Conservation (phyloP, 2,797 vertebrate genomes). For the Podarcis siculus region DNA sequence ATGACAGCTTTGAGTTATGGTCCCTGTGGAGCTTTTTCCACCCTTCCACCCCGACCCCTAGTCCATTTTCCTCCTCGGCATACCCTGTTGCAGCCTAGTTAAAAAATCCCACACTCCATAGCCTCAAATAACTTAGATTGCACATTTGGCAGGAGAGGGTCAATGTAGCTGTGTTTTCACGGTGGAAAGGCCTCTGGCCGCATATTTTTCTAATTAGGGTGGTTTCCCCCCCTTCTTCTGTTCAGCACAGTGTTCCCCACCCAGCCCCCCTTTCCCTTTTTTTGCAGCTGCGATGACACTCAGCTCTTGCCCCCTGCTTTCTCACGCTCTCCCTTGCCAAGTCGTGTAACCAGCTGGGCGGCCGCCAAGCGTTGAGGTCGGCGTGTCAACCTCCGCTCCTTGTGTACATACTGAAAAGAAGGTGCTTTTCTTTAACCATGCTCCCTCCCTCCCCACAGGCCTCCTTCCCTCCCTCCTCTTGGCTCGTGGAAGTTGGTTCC, state of each 20-base stretch:
- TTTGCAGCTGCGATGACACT: conserved; percentile 94
- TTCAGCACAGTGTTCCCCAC: conserved; percentile 88
- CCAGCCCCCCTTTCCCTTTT: neutral
- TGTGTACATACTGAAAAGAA: conserved; percentile 76
- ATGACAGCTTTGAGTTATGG: conserved; percentile 59
- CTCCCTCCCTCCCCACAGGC: neutral
- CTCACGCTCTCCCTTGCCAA: conserved; percentile 90
- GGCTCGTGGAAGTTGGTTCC: conserved; percentile 60
- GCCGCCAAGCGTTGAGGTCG: conserved; percentile 84
- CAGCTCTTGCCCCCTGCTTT: conserved; percentile 91
- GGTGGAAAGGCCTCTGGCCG: conserved; percentile 83
- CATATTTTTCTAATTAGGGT: conserved; percentile 93
- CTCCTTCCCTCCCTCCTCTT: neutral
- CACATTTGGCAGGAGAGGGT: conserved; percentile 76
- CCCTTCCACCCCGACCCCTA: conserved; percentile 36
- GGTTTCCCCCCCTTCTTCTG: conserved; percentile 72
- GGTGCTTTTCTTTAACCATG: conserved; percentile 12
- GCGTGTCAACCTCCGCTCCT: conserved; percentile 79
- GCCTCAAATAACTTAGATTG: conserved; percentile 75
- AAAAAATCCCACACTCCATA: conserved; percentile 78
- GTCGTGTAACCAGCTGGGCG: conserved; percentile 80
- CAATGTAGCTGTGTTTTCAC: conserved; percentile 85
- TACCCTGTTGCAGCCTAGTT: conserved; percentile 67
- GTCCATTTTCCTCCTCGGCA: conserved; percentile 38
- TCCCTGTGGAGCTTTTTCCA: conserved; percentile 30